Conservation (phyloP, 53 echinoderm and acorn worm genomes). For the Luidia sarsii region DNA sequence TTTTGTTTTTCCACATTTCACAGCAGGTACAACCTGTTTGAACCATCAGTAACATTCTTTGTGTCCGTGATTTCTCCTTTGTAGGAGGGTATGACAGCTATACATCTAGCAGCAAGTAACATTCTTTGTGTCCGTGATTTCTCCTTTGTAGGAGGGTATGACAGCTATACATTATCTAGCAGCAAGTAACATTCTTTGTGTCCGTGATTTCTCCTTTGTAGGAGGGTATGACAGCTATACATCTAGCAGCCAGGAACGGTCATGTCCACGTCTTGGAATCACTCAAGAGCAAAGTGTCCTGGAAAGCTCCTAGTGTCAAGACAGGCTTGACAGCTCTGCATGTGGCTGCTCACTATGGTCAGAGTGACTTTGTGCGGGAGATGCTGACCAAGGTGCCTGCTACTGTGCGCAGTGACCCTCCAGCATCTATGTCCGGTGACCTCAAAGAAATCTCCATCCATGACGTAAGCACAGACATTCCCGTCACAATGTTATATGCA, state of each 20-base stretch:
- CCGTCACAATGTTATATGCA: too few species aligned
- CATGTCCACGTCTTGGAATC: constrained; percentile 83
- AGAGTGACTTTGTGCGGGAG: constrained; percentile 95
- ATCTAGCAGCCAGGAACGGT: constrained; percentile 89
- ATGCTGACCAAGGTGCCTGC: constrained; percentile 94
- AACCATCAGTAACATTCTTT: background rate
- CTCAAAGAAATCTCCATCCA: constrained; percentile 70
- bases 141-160: constrained; percentile 79
- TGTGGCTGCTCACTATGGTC: constrained; percentile 92
- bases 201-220: constrained; percentile 25
- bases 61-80: background rate
- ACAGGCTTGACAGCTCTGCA: constrained; percentile 90
- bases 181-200: constrained; percentile 86
- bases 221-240: constrained; percentile 98
- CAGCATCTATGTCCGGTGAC: constrained; percentile 60
- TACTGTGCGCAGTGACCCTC: constrained; percentile 83
- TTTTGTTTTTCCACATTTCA: too few species aligned
- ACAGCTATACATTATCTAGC: constrained; percentile 94
- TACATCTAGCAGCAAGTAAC: constrained; percentile 88
- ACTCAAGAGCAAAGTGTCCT: constrained; percentile 84
- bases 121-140: too few species aligned
- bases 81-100: constrained; percentile 96
- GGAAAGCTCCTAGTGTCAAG: constrained; percentile 91
- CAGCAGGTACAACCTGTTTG: too few species aligned
- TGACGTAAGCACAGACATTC: constrained; percentile 79